These are phyloP conservation scores for Andrena praecox DNA, from an alignment of 2,888 invertebrate genomes.

Conservation along the genomic window DNA sequence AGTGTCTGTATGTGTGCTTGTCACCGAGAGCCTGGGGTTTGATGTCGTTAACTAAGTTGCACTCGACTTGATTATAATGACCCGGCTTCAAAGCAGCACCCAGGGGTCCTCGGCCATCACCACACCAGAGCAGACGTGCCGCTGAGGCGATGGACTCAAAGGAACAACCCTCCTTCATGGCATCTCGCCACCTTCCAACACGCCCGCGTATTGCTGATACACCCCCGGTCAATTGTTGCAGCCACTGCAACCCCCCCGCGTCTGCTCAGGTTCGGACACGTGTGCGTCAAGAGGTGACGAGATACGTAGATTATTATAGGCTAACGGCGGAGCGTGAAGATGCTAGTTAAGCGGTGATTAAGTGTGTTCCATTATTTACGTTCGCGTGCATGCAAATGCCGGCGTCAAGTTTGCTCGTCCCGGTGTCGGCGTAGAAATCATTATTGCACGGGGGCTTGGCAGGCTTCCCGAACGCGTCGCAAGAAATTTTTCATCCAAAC, in stretches of 20 bases:
- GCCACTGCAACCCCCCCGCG: neutral
- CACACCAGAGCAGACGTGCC: constrained; percentile 35
- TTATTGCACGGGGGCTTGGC: neutral
- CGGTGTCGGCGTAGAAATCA: neutral
- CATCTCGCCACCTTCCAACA: constrained; percentile 20
- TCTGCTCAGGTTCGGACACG: neutral
- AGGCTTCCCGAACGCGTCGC: no score
- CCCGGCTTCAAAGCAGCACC: constrained; percentile 73
- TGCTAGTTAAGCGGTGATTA: constrained; percentile 31
- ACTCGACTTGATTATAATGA: constrained; percentile 79
- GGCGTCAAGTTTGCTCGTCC: neutral
- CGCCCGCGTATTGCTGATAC: constrained; percentile 16
- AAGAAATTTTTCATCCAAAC: no score
- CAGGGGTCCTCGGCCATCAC: constrained; percentile 58
- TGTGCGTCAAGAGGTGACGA: constrained; percentile 13
- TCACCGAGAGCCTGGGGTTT: constrained; percentile 67
- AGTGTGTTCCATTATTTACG: neutral
- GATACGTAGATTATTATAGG: constrained; percentile 16
- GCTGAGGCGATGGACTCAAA: constrained; percentile 59
- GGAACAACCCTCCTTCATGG: constrained; percentile 51
- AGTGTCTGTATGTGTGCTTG: constrained; percentile 1
- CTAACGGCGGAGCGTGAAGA: constrained; percentile 22
- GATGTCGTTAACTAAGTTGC: constrained; percentile 76
- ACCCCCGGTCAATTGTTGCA: constrained; percentile 1
- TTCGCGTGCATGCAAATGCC: neutral